phyloP scores from a whole-genome alignment of 2,888 invertebrate species.

The Tillus elongatus region DNA sequence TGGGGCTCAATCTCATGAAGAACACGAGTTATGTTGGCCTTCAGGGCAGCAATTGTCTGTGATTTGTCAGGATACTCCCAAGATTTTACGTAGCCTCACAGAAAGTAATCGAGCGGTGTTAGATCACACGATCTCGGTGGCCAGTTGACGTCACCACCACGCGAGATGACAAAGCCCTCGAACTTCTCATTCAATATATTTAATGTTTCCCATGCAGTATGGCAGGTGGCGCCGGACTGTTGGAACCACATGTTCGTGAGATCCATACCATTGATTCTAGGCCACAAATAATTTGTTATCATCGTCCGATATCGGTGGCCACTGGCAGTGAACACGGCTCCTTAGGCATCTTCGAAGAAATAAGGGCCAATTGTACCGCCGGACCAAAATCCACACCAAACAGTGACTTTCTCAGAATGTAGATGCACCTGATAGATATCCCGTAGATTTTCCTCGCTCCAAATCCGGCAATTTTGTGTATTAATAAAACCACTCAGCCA shows the following conservation, averaged over 20 bases:
- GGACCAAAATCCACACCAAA: background rate
- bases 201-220: no score
- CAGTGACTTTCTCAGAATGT: background rate
- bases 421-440: background rate
- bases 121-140: no score
- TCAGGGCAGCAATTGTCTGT: no score
- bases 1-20: no score
- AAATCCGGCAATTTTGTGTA: background rate
- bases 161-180: no score
- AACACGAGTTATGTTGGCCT: no score
- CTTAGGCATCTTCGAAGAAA: conserved; percentile 2
- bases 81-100: no score
- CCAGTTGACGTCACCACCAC: no score
- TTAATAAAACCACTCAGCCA: conserved; percentile 1
- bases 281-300: conserved; percentile 2
- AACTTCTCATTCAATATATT: no score
- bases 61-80: no score
- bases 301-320: conserved; percentile 2
- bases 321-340: background rate
- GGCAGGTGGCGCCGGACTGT: conserved; percentile 1
- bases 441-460: conserved; percentile 2
- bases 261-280: background rate
- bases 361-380: no score
- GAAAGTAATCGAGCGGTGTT: no score
- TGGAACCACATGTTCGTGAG: conserved; percentile 2